Conservation (phyloP, 2,113 vertebrate species). For the Heptranchias perlo region DNA sequence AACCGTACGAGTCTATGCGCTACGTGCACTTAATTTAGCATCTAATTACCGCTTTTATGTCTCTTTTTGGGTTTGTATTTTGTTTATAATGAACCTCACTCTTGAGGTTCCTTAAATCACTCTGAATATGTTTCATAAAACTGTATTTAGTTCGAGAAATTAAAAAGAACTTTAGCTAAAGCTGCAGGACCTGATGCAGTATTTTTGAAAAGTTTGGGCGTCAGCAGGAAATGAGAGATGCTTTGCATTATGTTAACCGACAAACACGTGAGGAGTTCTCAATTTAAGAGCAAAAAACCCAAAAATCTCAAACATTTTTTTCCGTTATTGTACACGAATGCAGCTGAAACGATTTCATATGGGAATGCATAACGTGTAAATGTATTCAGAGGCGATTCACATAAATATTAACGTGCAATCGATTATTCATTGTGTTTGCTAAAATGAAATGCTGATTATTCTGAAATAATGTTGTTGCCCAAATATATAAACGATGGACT, state of each 20-base stretch:
- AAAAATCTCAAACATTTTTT: constrained; percentile 49
- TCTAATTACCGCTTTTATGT: background rate
- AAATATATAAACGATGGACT: background rate
- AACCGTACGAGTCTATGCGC: background rate
- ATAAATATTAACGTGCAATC: background rate
- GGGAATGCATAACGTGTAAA: background rate
- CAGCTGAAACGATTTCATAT: constrained; percentile 41
- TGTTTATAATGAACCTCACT: background rate
- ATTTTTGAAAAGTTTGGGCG: background rate
- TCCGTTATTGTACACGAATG: constrained; percentile 47
- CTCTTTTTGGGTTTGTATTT: background rate
- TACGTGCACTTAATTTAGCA: background rate
- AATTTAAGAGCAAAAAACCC: constrained; percentile 40
- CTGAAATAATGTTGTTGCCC: background rate
- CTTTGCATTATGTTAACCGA: constrained; percentile 41
- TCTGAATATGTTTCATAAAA: background rate
- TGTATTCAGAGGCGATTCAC: background rate
- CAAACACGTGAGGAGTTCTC: constrained; percentile 43
- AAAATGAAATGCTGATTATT: background rate
- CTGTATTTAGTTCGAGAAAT: background rate
- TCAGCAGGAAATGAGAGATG: constrained; percentile 46
- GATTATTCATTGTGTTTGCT: background rate
- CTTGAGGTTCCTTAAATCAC: background rate
- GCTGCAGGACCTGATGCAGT: background rate
- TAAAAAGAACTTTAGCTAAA: background rate